Base-by-base conservation (phyloP, 2,797 vertebrate species). In the Falco biarmicus region DNA sequence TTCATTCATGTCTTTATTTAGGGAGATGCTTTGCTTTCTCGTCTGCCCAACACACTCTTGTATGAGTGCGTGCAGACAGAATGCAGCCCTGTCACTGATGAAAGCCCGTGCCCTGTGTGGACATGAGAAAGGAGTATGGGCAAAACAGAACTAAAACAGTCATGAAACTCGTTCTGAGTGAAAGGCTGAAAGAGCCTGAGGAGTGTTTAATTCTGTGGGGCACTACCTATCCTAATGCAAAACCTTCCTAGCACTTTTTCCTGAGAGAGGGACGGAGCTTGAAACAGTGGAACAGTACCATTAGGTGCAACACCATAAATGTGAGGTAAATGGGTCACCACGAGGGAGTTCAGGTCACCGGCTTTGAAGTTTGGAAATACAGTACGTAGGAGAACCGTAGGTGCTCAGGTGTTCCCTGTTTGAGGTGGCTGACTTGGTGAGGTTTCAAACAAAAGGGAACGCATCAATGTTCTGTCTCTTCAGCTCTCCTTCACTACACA, bases 351-450 rank as follows among this genome's bases (percentile, higher is more conserved):
- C 10, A 54, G 31, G 41, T 78, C 56, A 13, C 32, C 41, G 50
- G 15, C 25, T 88, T 68, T 77, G 54, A 51, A 60, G 34, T 50
- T 51, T 59, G 39, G 37, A 41, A 50, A 37, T 41, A 28, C 15
- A 29, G 34, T 51, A 26, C 1, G 1, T 14, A 41, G n/a, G 48
- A 81, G n/a, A 63, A 45, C 53, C 0, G 0, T 4, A 51, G 43
- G 50, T 3, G 1, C 19, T 26, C 25, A 28, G 41, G n/a, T 71
- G 26, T 22, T 57, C 77, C 31, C 9, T 9, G 2, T 12, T 47
- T 25, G 17, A 59, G 68, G 32, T 22, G 25, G n/a, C 64, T 77
- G 78, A 32, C 32, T 37, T 39, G 18, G 48, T 61, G 54, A 77
- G 82, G 20, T 87, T 90, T 87, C 41, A 15, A 68, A 69, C 64